Base-by-base conservation (phyloP, 1,140 invertebrate genomes). In the Drosophila tsacasi region DNA sequence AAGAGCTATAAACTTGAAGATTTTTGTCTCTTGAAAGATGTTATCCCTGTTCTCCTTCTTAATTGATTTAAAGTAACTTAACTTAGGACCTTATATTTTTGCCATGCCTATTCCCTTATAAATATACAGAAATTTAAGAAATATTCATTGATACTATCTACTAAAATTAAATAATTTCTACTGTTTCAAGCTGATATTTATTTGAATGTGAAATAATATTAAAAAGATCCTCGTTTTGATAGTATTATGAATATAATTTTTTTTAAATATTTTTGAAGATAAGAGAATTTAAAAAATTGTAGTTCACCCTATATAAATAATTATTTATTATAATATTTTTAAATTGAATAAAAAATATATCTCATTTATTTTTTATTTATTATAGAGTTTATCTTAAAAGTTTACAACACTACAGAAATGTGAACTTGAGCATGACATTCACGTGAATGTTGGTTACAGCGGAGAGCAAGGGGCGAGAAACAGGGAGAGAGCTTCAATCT, bases 341-440 rank as follows among this genome's bases (percentile, higher is more conserved):
- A 1, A 50, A 27, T 49, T 0, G 7, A 3, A 17, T 17, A 47
- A 0, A 25, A 47, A 10, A 25, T 49, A 10, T 17, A 25, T 47
- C 0, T 17, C 9, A 7, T 35, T 25, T 15, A 13, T 58, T 40
- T 12, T 15, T 27, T 58, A n/a, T 10, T 19, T 15, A 1, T 25
- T 30, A 15, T 32, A 32, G 2, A 21, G 12, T 35, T 54, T 2
- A 21, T 10, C 15, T 30, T 10, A 49, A 30, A 64, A 21, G 19
- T 68, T 47, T 3, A 9, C 67, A 69, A 6, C 67, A 27, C 59
- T 46, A 54, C 39, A 47, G 3, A 23, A 50, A 77, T 63, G 58
- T 81, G 82, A 85, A 71, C 82, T 85, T 85, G 82, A 64, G 82
- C 82, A 81, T 85, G 78, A 64, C 82, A 85, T 84, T 84, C 82